phyloP scores from a whole-genome alignment of 2,888 invertebrate species.

The Barypeithes pellucidus region DNA sequence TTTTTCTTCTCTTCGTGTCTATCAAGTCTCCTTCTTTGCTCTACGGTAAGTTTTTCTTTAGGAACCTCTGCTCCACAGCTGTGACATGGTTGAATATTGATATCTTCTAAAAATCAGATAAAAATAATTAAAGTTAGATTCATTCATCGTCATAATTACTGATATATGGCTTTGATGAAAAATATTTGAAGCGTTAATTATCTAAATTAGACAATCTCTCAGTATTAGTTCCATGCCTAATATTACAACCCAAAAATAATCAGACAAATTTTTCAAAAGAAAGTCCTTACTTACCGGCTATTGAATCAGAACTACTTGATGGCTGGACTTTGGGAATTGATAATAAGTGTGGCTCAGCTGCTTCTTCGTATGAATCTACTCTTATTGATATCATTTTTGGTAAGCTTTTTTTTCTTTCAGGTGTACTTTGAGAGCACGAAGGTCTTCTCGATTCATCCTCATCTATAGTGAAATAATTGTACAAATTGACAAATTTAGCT shows the following conservation, averaged over 20 bases:
- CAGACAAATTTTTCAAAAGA: neutral
- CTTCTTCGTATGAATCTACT: slow-evolving; percentile 70
- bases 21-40: slow-evolving; percentile 48
- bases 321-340: slow-evolving; percentile 84
- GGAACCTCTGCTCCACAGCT: slow-evolving; percentile 47
- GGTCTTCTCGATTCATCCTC: slow-evolving; percentile 43
- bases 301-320: slow-evolving; percentile 84
- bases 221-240: too few species aligned
- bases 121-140: neutral
- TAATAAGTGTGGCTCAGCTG: slow-evolving; percentile 74
- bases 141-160: neutral
- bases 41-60: slow-evolving; percentile 44
- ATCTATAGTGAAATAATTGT: slow-evolving; percentile 47
- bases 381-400: slow-evolving; percentile 70
- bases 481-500: slow-evolving; percentile 48
- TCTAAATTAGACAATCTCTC: too few species aligned
- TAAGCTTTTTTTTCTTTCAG: slow-evolving; percentile 41
- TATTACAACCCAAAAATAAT: too few species aligned
- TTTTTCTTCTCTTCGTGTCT: slow-evolving; percentile 44
- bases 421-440: slow-evolving; percentile 35
- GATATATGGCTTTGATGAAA: too few species aligned
- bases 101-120: slow-evolving; percentile 15
- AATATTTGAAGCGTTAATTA: too few species aligned
- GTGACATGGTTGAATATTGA: slow-evolving; percentile 43
- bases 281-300: slow-evolving; percentile 75